Conservation (phyloP, 2,113 vertebrate genomes). For the human region DNA sequence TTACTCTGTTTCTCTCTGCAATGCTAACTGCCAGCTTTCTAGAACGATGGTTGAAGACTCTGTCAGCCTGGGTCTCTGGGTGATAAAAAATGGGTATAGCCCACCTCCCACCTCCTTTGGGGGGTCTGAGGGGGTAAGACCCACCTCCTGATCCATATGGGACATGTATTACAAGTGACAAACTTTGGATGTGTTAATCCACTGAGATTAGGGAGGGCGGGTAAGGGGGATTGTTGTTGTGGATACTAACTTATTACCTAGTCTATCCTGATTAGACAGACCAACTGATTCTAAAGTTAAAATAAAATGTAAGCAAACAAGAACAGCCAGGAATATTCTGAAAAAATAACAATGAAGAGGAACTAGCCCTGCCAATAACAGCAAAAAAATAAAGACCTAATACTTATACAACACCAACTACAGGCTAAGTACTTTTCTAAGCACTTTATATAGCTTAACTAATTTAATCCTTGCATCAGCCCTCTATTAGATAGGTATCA, state of each 20-base stretch:
- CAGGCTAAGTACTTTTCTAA: neutral
- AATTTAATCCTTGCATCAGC: neutral
- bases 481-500: neutral
- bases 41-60: neutral
- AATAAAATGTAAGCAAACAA: neutral
- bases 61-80: neutral
- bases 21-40: neutral
- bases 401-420: neutral
- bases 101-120: neutral
- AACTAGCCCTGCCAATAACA: neutral
- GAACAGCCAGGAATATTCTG: conserved; percentile 36
- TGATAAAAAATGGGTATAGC: neutral
- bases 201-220: neutral
- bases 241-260: neutral
- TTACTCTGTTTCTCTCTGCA: neutral
- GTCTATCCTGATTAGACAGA: neutral
- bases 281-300: neutral
- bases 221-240: neutral
- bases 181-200: neutral
- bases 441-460: neutral
- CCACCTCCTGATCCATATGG: neutral
- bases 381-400: neutral
- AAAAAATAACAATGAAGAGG: neutral
- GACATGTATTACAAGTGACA: neutral
- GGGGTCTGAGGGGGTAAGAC: neutral